phyloP scores from a whole-genome alignment of 2,113 vertebrate species.

The Trematomus loennbergii region DNA sequence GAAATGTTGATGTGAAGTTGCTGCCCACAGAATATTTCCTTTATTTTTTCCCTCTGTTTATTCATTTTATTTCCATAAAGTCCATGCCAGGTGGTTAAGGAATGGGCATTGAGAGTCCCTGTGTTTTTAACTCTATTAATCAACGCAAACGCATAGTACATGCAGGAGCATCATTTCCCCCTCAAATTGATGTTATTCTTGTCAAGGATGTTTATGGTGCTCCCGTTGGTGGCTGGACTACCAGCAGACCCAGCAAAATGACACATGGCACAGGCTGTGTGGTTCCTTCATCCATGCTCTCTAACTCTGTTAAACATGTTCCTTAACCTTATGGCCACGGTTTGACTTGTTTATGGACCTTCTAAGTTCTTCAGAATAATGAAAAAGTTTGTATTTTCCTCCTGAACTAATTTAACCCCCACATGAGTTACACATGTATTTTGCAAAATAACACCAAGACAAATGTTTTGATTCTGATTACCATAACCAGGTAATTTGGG shows the following conservation, averaged over 20 bases:
- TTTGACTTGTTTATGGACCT: slow-evolving; percentile 20
- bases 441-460: too few species aligned
- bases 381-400: slow-evolving; percentile 2
- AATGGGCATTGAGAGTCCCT: slow-evolving; percentile 7
- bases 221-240: slow-evolving; percentile 41
- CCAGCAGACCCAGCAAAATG: slow-evolving; percentile 55
- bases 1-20: slow-evolving; percentile 27
- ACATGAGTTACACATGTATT: neutral
- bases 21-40: slow-evolving; percentile 38
- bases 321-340: slow-evolving; percentile 1
- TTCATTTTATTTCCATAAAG: slow-evolving; percentile 42
- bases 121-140: slow-evolving; percentile 12
- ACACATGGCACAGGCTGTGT: slow-evolving; percentile 54
- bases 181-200: slow-evolving; percentile 56
- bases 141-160: slow-evolving; percentile 10
- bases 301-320: slow-evolving; percentile 18
- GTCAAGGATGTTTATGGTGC: slow-evolving; percentile 56
- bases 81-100: slow-evolving; percentile 7
- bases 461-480: neutral
- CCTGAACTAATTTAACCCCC: neutral
- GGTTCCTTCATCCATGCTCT: slow-evolving; percentile 22
- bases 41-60: slow-evolving; percentile 51
- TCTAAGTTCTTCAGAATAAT: neutral
- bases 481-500: neutral
- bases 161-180: slow-evolving; percentile 40